phyloP scores from a whole-genome alignment of 2,113 vertebrate genomes.

The Rattus norvegicus region GRCr8 NC_086033.1:34602001-34602500 shows the following conservation, averaged over 20 bases:
- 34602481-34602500: conserved; percentile 91
- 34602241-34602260: not conserved
- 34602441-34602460: conserved; percentile 85
- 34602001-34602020: not conserved
- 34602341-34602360: conserved; percentile 55
- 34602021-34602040: not conserved
- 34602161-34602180: not conserved
- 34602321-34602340: conserved; percentile 5
- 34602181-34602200: not conserved
- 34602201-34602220: not conserved
- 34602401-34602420: conserved; percentile 89
- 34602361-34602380: conserved; percentile 82
- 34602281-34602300: not conserved
- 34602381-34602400: conserved; percentile 88
- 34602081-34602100: not conserved
- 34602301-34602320: not conserved
- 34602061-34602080: not conserved
- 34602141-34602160: not conserved
- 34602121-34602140: not conserved
- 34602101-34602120: not conserved
- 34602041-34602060: not conserved
- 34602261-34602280: not conserved
- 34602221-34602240: not conserved
- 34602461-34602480: conserved; percentile 88
- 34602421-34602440: conserved; percentile 88